A percentile compares a stretch with the other conserved stretches of the same genome.
Evolutionary conservation across 2,797 vertebrate genomes (phyloP).

Genomic region (Microctenopoma steveboyesi): DNA sequence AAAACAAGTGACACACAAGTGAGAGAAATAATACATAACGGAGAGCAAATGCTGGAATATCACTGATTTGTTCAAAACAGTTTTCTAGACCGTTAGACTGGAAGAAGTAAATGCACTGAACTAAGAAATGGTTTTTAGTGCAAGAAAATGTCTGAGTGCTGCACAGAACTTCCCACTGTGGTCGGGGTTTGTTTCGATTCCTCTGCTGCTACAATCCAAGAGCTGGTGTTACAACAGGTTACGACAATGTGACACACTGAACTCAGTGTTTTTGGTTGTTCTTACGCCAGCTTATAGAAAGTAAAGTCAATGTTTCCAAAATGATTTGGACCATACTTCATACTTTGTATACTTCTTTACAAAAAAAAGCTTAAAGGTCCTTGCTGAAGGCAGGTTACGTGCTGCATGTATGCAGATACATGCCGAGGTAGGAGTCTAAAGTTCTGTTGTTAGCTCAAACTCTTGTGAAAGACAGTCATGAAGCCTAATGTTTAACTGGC

Average conservation of each 20-base stretch:
- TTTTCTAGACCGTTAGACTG: constrained; percentile 28
- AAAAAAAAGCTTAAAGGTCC: too few species aligned
- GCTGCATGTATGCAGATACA: too few species aligned
- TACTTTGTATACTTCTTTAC: too few species aligned
- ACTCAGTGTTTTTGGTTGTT: constrained; percentile 5
- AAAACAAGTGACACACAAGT: constrained; percentile 31
- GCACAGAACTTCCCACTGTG: constrained; percentile 1
- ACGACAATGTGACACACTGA: neutral
- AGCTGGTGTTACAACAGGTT: constrained; percentile 6
- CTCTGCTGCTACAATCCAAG: neutral
- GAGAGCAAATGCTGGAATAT: constrained; percentile 33
- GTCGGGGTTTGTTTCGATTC: constrained; percentile 10
- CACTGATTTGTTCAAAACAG: constrained; percentile 40
- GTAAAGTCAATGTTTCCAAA: too few species aligned
- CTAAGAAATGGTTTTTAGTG: constrained; percentile 2
- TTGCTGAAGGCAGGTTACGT: too few species aligned
- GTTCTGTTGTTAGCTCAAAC: constrained; percentile 2
- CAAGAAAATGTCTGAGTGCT: constrained; percentile 5
- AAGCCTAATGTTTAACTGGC: constrained; percentile 26
- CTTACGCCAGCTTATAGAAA: neutral
- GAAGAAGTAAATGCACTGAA: constrained; percentile 14
- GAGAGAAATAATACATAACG: constrained; percentile 37
- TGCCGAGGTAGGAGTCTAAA: too few species aligned
- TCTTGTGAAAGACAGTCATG: constrained; percentile 12
- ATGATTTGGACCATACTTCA: too few species aligned